Conservation (phyloP, 2,888 invertebrate species). For the Ferdinandea cuprea region DNA sequence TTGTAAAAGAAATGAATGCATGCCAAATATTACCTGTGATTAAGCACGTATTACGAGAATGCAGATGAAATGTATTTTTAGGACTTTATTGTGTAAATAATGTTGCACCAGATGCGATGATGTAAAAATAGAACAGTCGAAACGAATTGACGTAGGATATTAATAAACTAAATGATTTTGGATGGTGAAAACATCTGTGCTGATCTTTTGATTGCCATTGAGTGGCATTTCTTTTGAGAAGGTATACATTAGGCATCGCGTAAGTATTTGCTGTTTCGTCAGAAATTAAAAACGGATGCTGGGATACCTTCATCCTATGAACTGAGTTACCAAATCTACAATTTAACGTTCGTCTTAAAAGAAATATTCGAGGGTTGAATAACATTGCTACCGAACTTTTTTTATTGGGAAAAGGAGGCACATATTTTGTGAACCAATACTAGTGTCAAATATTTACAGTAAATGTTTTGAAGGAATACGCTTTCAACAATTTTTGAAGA, state of each 20-base stretch:
- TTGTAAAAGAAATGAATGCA: neutral
- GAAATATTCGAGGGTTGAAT: too few relatives aligned
- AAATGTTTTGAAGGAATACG: too few relatives aligned
- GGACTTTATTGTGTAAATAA: conserved; percentile 29
- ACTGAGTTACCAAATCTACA: too few relatives aligned
- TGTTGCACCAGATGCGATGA: conserved; percentile 28
- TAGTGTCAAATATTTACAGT: too few relatives aligned
- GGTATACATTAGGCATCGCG: neutral
- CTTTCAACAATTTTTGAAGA: too few relatives aligned
- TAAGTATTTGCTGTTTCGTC: too few relatives aligned
- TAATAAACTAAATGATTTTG: conserved; percentile 23
- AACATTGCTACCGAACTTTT: too few relatives aligned
- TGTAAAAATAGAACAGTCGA: conserved; percentile 24
- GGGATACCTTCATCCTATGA: too few relatives aligned
- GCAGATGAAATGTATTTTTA: conserved; percentile 25
- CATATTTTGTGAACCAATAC: too few relatives aligned
- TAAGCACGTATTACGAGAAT: conserved; percentile 10
- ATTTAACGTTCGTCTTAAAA: too few relatives aligned
- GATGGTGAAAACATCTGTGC: conserved; percentile 20
- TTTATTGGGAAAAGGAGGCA: too few relatives aligned
- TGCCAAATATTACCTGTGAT: conserved; percentile 38
- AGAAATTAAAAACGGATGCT: too few relatives aligned
- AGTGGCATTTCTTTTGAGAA: neutral
- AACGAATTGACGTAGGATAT: conserved; percentile 41
- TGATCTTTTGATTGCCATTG: neutral